Evolutionary conservation across 2,113 vertebrate genomes (phyloP).

Genomic region (Eulacestoma nigropectus): DNA sequence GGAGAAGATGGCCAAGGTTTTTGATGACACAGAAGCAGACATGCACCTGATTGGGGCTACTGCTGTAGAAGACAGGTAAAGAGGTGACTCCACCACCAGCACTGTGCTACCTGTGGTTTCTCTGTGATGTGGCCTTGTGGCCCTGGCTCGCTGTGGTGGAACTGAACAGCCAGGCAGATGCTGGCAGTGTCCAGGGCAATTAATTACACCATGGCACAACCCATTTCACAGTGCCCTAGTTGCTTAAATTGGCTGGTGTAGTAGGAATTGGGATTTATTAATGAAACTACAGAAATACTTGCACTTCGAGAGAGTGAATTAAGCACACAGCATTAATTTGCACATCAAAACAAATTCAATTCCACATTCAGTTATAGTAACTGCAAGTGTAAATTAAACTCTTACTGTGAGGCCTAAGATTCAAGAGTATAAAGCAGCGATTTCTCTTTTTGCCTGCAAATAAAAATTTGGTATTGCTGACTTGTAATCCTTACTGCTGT

Average conservation of each 20-base stretch:
- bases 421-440: neutral
- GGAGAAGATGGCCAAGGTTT: conserved; percentile 86
- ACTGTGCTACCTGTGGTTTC: neutral
- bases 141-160: rapidly evolving
- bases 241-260: conserved; percentile 4
- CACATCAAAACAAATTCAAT: conserved; percentile 27
- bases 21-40: conserved; percentile 87
- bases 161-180: neutral
- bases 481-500: neutral
- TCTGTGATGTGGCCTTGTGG: rapidly evolving
- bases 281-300: neutral
- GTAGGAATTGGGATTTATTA: conserved; percentile 35
- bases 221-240: neutral
- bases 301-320: neutral
- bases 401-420: neutral
- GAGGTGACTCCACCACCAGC: neutral
- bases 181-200: neutral
- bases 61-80: conserved; percentile 95
- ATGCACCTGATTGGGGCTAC: conserved; percentile 97
- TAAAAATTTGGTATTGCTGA: neutral
- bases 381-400: neutral
- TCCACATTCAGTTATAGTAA: neutral
- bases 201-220: neutral
- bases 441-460: neutral
- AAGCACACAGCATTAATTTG: neutral